Percentiles rank a stretch among this genome's conserved stretches.
Conservation (phyloP, 2,113 vertebrate genomes). For the Speoplatyrhinus poulsoni region DNA sequence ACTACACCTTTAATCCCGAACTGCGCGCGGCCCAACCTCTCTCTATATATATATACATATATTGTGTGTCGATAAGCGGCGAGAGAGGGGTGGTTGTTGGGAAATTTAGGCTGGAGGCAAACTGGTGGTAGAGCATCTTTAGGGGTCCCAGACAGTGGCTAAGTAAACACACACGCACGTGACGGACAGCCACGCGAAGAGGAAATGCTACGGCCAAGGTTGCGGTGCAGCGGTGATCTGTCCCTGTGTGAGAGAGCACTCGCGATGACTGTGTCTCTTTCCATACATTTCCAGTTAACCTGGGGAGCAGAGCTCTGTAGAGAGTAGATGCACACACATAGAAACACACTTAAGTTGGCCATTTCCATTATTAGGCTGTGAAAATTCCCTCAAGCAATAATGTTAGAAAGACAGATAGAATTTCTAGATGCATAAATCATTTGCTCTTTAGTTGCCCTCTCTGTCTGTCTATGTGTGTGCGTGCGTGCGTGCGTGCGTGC, state of each 20-base stretch:
- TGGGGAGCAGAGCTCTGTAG: not conserved
- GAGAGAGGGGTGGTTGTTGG: not conserved
- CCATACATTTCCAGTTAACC: not conserved
- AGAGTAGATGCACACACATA: not conserved
- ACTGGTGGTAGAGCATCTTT: slow-evolving; percentile 55
- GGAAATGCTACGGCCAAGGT: slow-evolving; percentile 52
- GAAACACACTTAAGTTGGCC: not conserved
- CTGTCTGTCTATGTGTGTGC: too few relatives aligned
- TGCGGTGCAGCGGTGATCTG: slow-evolving; percentile 15
- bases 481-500: too few relatives aligned
- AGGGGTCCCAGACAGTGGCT: slow-evolving; percentile 59
- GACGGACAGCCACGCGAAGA: slow-evolving; percentile 48
- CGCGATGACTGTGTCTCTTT: not conserved
- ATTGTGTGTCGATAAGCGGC: too few relatives aligned
- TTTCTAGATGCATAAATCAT: too few relatives aligned
- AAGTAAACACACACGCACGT: slow-evolving; percentile 62
- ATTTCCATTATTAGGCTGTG: not conserved
- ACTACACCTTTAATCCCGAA: too few relatives aligned
- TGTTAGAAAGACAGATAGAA: too few relatives aligned
- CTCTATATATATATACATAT: too few relatives aligned
- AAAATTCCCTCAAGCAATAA: too few relatives aligned
- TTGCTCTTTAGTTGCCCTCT: too few relatives aligned
- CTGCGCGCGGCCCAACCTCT: too few relatives aligned
- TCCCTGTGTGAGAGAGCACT: slow-evolving; percentile 1
- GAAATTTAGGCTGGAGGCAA: not conserved